These are phyloP conservation scores for Crypturellus undulatus DNA, from an alignment of 2,113 vertebrate species.

Conservation along the genomic window DNA sequence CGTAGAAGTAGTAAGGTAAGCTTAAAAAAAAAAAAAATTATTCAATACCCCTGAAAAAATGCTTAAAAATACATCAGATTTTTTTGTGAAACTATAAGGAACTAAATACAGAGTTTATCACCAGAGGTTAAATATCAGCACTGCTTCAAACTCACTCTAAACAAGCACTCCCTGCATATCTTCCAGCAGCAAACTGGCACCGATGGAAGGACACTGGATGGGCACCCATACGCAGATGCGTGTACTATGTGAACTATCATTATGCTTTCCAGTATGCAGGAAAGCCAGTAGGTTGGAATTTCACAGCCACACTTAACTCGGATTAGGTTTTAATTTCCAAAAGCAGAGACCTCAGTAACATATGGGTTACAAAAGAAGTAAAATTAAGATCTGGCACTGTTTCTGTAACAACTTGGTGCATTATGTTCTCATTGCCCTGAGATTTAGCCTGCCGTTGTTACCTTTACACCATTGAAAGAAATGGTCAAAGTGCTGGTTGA, in stretches of 20 bases:
- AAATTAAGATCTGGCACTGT: background rate
- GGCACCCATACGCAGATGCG: background rate
- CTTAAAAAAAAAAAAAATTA: background rate
- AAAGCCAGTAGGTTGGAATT: background rate
- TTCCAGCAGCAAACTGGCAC: background rate
- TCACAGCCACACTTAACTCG: fast-evolving
- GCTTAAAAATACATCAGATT: background rate
- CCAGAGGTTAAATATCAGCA: background rate
- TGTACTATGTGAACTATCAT: background rate
- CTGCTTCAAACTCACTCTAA: background rate
- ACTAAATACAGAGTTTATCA: background rate
- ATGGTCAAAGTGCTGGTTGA: fast-evolving
- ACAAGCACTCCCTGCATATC: background rate
- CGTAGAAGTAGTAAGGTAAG: background rate
- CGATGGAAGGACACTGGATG: background rate
- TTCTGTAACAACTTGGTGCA: background rate
- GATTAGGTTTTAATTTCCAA: background rate
- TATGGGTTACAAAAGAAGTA: fast-evolving
- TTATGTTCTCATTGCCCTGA: fast-evolving
- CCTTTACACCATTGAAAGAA: fast-evolving
- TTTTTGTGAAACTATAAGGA: background rate
- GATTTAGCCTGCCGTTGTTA: fast-evolving
- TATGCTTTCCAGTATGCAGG: background rate
- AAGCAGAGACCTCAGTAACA: background rate
- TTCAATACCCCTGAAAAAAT: background rate